A percentile compares a stretch with the other conserved stretches of the same genome.
Evolutionary conservation across 2,888 invertebrate species (phyloP).

Genomic region (Cerastis rubricosa): DNA sequence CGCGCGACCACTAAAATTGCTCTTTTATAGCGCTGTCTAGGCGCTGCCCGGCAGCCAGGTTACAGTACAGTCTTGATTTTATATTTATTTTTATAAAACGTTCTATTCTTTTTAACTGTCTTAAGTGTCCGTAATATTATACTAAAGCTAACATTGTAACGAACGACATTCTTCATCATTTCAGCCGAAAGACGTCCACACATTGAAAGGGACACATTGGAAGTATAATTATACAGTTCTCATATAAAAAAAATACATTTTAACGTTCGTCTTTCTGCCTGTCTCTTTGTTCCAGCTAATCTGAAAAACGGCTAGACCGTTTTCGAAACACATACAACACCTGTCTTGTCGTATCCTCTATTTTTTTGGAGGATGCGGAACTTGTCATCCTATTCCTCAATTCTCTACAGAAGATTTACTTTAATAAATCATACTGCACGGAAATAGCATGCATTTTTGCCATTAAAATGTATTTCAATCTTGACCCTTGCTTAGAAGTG

Average conservation of each 20-base stretch:
- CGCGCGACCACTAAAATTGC: conserved; percentile 22
- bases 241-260: too few relatives aligned
- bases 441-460: neutral
- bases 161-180: conserved; percentile 6
- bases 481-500: neutral
- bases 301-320: too few relatives aligned
- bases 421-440: neutral
- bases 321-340: too few relatives aligned
- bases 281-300: too few relatives aligned
- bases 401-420: neutral
- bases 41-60: conserved; percentile 32
- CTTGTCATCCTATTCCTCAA: neutral
- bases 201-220: too few relatives aligned
- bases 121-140: conserved; percentile 47
- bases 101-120: conserved; percentile 23
- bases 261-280: too few relatives aligned
- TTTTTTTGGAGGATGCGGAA: neutral
- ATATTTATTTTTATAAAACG: conserved; percentile 34
- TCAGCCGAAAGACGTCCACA: too few relatives aligned
- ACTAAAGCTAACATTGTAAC: conserved; percentile 16
- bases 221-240: too few relatives aligned
- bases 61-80: conserved; percentile 25
- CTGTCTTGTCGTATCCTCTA: too few relatives aligned
- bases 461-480: neutral
- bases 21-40: conserved; percentile 38